A percentile compares a stretch with the other conserved stretches of the same genome.
These are phyloP conservation scores for Phodopus roborovskii DNA, from an alignment of 2,113 vertebrate species.

Conservation along the genomic window DNA sequence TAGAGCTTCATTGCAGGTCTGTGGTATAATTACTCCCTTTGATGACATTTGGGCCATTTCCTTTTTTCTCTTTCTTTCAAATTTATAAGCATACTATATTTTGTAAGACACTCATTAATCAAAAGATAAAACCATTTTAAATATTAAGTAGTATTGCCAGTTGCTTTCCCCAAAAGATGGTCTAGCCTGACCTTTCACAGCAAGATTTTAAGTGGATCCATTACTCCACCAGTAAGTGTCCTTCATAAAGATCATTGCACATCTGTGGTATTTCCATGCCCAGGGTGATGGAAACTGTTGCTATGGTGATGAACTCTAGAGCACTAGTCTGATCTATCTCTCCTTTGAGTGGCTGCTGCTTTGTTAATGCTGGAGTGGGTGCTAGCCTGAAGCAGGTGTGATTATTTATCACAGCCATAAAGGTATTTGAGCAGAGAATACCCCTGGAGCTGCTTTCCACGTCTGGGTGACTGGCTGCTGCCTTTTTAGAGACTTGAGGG, in stretches of 20 bases:
- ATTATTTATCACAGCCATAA: slow-evolving; percentile 51
- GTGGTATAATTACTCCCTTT: not conserved
- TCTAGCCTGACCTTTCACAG: not conserved
- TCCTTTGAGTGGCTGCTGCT: slow-evolving; percentile 42
- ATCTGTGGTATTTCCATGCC: slow-evolving; percentile 37
- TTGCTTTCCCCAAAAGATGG: slow-evolving; percentile 15
- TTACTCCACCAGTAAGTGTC: slow-evolving; percentile 39
- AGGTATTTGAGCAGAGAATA: slow-evolving; percentile 26
- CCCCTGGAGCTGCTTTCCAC: slow-evolving; percentile 28
- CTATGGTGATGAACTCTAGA: slow-evolving; percentile 38
- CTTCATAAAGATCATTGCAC: slow-evolving; percentile 20
- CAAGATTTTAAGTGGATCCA: slow-evolving; percentile 57
- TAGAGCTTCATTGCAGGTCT: not conserved
- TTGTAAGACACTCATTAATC: slow-evolving; percentile 25
- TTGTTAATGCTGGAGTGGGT: slow-evolving; percentile 44
- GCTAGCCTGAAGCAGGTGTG: slow-evolving; percentile 40
- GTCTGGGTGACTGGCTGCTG: not conserved
- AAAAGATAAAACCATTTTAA: slow-evolving; percentile 63
- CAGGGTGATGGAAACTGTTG: slow-evolving; percentile 50
- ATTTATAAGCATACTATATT: slow-evolving; percentile 22
- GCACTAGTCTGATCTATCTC: slow-evolving; percentile 10
- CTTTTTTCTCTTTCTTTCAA: slow-evolving; percentile 1
- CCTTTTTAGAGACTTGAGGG: slow-evolving; percentile 13
- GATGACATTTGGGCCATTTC: slow-evolving; percentile 1
- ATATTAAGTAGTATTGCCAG: slow-evolving; percentile 47